These are phyloP conservation scores for Andrena bucephala DNA, from an alignment of 2,888 invertebrate species.

Conservation along the genomic window DNA sequence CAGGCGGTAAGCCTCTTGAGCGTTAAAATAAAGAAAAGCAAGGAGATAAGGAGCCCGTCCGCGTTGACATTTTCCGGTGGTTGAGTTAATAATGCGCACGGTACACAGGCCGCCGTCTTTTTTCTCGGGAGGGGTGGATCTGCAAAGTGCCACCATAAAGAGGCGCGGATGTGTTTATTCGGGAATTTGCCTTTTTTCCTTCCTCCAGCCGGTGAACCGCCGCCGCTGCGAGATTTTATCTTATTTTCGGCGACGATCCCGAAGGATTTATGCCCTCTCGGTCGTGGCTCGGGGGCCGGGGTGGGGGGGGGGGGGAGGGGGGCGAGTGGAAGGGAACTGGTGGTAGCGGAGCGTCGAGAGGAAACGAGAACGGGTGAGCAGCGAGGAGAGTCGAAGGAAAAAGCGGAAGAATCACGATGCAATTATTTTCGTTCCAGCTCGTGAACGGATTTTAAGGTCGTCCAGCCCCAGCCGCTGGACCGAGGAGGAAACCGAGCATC, in stretches of 20 bases:
- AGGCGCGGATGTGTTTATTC: slow-evolving; percentile 84
- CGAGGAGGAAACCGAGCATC: slow-evolving; percentile 55
- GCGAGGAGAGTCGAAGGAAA: slow-evolving; percentile 63
- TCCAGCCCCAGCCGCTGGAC: slow-evolving; percentile 57
- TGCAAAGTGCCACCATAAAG: slow-evolving; percentile 82
- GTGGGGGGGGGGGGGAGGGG: slow-evolving; percentile 4
- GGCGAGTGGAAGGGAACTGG: slow-evolving; percentile 5
- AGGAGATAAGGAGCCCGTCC: slow-evolving; percentile 78
- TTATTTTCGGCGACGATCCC: slow-evolving; percentile 82
- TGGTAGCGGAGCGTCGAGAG: slow-evolving; percentile 17
- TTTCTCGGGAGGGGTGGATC: slow-evolving; percentile 66
- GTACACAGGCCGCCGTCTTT: slow-evolving; percentile 78
- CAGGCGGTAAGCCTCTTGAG: slow-evolving; percentile 38
- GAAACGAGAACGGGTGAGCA: slow-evolving; percentile 32
- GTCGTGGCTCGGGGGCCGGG: slow-evolving; percentile 53
- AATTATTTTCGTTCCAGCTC: slow-evolving; percentile 82
- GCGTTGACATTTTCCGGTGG: slow-evolving; percentile 84
- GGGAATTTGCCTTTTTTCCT: slow-evolving; percentile 82
- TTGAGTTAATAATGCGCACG: slow-evolving; percentile 84
- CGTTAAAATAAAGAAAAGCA: slow-evolving; percentile 79
- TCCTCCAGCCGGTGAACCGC: slow-evolving; percentile 58
- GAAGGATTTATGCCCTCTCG: slow-evolving; percentile 82
- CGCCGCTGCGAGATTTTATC: slow-evolving; percentile 79
- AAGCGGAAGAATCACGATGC: slow-evolving; percentile 79
- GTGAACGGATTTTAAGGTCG: slow-evolving; percentile 74